Conservation (phyloP, 2,888 invertebrate species). For the Myathropa florea region DNA sequence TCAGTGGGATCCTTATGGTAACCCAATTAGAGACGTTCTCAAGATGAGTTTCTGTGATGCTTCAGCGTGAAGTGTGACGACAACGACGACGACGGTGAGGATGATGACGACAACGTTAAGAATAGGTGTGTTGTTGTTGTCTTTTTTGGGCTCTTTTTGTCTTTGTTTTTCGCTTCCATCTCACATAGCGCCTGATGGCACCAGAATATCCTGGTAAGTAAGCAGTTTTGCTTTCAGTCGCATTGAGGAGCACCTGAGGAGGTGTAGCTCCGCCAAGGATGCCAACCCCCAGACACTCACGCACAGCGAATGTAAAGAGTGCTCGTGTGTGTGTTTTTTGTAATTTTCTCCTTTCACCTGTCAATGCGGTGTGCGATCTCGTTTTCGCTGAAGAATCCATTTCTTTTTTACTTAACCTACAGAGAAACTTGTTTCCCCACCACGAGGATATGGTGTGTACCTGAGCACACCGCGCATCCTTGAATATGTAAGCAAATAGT, state of each 20-base stretch:
- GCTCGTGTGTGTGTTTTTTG: constrained; percentile 6
- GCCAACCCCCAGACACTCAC: not conserved
- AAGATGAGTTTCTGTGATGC: constrained; percentile 60
- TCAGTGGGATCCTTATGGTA: constrained; percentile 56
- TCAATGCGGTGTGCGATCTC: constrained; percentile 48
- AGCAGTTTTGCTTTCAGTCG: not conserved
- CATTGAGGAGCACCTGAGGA: no score
- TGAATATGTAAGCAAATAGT: constrained; percentile 65
- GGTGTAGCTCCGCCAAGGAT: not conserved
- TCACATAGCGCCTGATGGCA: not conserved
- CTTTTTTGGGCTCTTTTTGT: not conserved
- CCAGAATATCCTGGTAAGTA: not conserved
- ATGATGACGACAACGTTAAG: constrained; percentile 6
- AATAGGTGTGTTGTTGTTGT: not conserved
- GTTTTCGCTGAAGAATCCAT: constrained; percentile 5
- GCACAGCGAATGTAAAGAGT: not conserved
- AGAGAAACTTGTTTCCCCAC: constrained; percentile 17
- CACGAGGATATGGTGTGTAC: not conserved
- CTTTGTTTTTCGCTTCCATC: not conserved
- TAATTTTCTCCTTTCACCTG: constrained; percentile 50
- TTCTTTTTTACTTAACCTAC: constrained; percentile 54
- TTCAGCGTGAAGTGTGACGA: constrained; percentile 50
- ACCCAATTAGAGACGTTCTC: constrained; percentile 64
- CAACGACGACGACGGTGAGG: constrained; percentile 7
- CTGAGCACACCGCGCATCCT: constrained; percentile 44